Conservation (phyloP, 2,113 vertebrate species). For the Eptesicus fuscus region DNA sequence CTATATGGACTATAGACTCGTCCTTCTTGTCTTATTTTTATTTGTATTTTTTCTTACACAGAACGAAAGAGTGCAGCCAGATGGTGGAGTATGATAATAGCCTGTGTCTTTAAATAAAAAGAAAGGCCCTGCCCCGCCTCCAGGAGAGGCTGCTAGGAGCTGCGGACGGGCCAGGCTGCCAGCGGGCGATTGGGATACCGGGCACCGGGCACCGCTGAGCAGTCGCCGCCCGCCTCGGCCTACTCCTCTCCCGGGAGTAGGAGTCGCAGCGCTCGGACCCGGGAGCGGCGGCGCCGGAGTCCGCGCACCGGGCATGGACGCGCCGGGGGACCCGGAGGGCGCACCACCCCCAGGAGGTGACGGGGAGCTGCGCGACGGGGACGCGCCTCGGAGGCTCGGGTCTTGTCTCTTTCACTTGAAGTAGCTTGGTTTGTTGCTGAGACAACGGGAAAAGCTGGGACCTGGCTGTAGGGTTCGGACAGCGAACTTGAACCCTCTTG, state of each 20-base stretch:
- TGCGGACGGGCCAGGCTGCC: fast-evolving
- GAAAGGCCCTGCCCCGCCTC: background rate
- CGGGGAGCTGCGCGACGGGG: fast-evolving
- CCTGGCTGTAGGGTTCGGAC: background rate
- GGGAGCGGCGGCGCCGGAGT: background rate
- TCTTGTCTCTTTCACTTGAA: background rate
- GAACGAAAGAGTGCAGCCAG: background rate
- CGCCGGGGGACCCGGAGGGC: background rate
- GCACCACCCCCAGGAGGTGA: constrained; percentile 43
- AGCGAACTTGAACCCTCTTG: background rate
- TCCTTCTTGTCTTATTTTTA: too few relatives aligned
- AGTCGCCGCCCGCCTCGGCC: fast-evolving
- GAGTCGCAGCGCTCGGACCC: background rate
- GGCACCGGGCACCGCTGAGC: fast-evolving
- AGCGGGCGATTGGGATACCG: fast-evolving
- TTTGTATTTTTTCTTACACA: too few relatives aligned
- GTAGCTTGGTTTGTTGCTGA: background rate
- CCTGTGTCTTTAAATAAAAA: background rate
- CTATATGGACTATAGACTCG: background rate
- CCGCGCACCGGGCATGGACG: background rate
- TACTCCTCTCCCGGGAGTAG: fast-evolving
- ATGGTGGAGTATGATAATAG: fast-evolving
- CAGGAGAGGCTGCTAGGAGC: fast-evolving
- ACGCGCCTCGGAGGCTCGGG: fast-evolving
- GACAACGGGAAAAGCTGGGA: background rate